Evolutionary conservation across 2,888 invertebrate genomes (phyloP), one percentile per base, ranked within the genome.

Genomic region (Chrysolina haemoptera): DNA sequence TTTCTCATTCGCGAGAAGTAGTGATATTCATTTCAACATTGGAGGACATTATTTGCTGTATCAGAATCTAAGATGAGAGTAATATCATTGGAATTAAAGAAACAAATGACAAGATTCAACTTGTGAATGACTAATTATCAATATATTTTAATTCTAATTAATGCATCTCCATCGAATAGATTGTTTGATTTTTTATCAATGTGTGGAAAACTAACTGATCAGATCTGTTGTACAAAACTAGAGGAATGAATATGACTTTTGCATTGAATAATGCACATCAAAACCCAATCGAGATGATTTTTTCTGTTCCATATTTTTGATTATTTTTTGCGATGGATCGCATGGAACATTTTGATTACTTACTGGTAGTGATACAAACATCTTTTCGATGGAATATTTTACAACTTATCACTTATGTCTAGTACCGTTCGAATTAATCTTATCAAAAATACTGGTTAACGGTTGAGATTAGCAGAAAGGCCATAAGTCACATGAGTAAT

Each of bases 241-340:
- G 35, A 6, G 35, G 8, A 35, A 35, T 35, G 35, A 35, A 35
- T 35, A 35, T 8, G 27, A 16, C 50, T 53, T 53, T 18, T 53
- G 50, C 50, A 53, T 53, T 53, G 6, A 16, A 53, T 53, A 53
- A 53, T 18, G 50, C 50, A 53, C 18, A 53, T n/a, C n/a, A n/a
- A n/a, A n/a, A n/a, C n/a, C 11, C 43, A 43, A 43, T 9, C 8
- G 6, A 0, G 3, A 20, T 9, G 20, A 20, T 5, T 5, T 11
- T 53, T 53, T 12, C 10, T 18, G 18, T 53, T 53, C 11, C 5
- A 43, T 12, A 43, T 43, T 43, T 43, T 14, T 14, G 14, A 0
- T 43, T 1, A 0, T 8, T 8, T 27, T 27, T 27, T 27, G 1
- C 5, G 27, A 27, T 27, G 27, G 27, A 27, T 1, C 27, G 5